A percentile compares a stretch with the other conserved stretches of the same genome.
Conservation (phyloP, 2,113 vertebrate species). For the Cephalopholis sonnerati region DNA sequence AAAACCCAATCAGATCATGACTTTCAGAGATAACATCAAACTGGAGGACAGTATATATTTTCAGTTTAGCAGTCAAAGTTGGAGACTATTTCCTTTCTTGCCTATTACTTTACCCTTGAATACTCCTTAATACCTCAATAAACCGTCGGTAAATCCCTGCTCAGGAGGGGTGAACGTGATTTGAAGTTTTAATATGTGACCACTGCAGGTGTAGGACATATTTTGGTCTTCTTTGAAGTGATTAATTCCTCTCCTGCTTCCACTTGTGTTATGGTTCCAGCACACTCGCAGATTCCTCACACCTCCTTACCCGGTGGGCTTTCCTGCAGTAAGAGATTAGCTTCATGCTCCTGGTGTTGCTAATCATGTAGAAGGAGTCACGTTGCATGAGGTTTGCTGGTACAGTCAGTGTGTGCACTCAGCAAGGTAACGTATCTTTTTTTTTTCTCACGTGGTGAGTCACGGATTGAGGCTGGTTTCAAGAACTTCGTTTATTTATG, state of each 20-base stretch:
- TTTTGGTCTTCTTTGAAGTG: slow-evolving; percentile 75
- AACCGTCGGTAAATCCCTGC: slow-evolving; percentile 56
- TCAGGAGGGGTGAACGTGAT: slow-evolving; percentile 54
- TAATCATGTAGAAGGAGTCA: slow-evolving; percentile 77
- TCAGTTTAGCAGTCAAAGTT: slow-evolving; percentile 30
- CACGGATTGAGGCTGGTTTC: slow-evolving; percentile 6
- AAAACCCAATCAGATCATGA: too few species aligned
- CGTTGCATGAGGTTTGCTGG: slow-evolving; percentile 55
- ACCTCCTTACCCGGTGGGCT: slow-evolving; percentile 62
- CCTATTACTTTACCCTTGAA: slow-evolving; percentile 50
- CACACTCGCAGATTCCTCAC: slow-evolving; percentile 55
- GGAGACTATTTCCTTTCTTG: slow-evolving; percentile 29
- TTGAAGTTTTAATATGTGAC: slow-evolving; percentile 67
- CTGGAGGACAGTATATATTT: background rate
- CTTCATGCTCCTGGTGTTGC: slow-evolving; percentile 69
- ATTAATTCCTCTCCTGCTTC: slow-evolving; percentile 69
- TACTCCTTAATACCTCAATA: slow-evolving; percentile 50
- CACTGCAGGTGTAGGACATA: slow-evolving; percentile 71
- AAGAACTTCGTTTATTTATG: background rate
- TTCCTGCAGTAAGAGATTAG: slow-evolving; percentile 76
- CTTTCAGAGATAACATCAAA: too few species aligned
- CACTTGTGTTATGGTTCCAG: slow-evolving; percentile 59
- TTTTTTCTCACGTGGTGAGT: slow-evolving; percentile 6
- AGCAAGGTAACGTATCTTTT: slow-evolving; percentile 19
- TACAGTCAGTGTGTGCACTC: slow-evolving; percentile 22